Percentiles rank a stretch among this genome's conserved stretches.
Evolutionary conservation across 2,888 invertebrate genomes (phyloP).

Genomic region (Plemyria rubiginata): DNA sequence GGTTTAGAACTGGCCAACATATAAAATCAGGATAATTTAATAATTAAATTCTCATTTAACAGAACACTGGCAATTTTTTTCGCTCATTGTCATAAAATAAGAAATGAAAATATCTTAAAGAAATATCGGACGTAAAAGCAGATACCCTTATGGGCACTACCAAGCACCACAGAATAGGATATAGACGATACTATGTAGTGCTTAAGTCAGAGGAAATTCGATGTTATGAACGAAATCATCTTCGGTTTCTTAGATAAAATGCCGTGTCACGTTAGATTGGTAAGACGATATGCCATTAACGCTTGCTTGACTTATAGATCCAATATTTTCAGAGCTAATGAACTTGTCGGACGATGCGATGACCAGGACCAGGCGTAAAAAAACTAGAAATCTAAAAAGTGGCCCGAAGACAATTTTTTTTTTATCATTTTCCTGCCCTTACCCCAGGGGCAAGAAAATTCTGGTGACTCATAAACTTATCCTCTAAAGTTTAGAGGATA

Average conservation of each 20-base stretch:
- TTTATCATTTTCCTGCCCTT: too few relatives aligned
- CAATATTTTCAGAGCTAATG: constrained; percentile 61
- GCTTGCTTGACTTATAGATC: constrained; percentile 54
- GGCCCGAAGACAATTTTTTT: too few relatives aligned
- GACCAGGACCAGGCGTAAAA: neutral
- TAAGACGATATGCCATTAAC: constrained; percentile 61
- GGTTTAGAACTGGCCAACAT: too few relatives aligned
- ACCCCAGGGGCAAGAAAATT: too few relatives aligned
- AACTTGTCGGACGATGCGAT: constrained; percentile 44
- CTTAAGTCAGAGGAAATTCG: constrained; percentile 24
- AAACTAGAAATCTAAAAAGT: neutral
- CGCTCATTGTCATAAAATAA: too few relatives aligned
- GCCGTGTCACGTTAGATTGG: constrained; percentile 43
- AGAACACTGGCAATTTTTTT: too few relatives aligned
- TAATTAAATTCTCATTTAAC: too few relatives aligned
- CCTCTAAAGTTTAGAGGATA: too few relatives aligned
- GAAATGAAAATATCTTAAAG: constrained; percentile 2
- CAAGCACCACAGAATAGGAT: neutral
- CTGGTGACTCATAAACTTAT: too few relatives aligned
- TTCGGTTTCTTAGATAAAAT: constrained; percentile 33
- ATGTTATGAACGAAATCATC: constrained; percentile 27
- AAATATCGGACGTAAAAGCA: constrained; percentile 23
- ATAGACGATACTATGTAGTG: neutral
- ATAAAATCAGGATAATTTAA: too few relatives aligned
- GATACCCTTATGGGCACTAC: constrained; percentile 5